These are phyloP conservation scores for Drosophila eohydei DNA, from an alignment of 2,888 invertebrate genomes.

Conservation along the genomic window DNA sequence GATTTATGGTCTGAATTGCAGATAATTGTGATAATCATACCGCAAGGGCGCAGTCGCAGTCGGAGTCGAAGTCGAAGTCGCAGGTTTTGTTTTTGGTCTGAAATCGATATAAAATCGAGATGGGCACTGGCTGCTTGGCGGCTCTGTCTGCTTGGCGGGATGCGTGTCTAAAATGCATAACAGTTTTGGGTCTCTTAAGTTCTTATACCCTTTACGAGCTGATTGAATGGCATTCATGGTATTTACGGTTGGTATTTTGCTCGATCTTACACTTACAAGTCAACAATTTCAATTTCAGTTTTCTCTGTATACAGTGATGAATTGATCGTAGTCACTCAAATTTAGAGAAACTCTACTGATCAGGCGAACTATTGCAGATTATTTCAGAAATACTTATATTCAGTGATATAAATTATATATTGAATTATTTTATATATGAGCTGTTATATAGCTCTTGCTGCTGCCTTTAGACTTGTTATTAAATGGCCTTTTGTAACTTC, in stretches of 20 bases:
- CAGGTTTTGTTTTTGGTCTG: slow-evolving; percentile 29
- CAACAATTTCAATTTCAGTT: background rate
- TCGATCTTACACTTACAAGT: slow-evolving; percentile 1
- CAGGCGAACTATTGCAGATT: too few species aligned
- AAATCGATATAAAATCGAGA: slow-evolving; percentile 70
- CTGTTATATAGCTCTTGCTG: too few species aligned
- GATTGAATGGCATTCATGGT: slow-evolving; percentile 7
- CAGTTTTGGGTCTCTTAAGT: slow-evolving; percentile 31
- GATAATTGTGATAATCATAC: slow-evolving; percentile 84
- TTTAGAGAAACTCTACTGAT: too few species aligned
- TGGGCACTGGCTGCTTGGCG: slow-evolving; percentile 20
- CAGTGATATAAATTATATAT: too few species aligned
- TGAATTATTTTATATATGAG: too few species aligned
- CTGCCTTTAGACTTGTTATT: too few species aligned
- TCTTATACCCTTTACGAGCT: slow-evolving; percentile 8
- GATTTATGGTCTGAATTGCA: slow-evolving; percentile 83
- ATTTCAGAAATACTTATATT: too few species aligned
- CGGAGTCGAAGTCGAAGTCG: slow-evolving; percentile 31
- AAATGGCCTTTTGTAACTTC: too few species aligned
- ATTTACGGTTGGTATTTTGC: background rate
- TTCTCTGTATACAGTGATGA: background rate
- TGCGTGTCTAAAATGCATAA: slow-evolving; percentile 65
- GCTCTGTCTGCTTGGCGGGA: slow-evolving; percentile 25
- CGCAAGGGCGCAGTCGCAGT: slow-evolving; percentile 67
- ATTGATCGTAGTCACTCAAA: background rate